Conservation (phyloP, 1,140 invertebrate species). For the Drosophila parvula region DNA sequence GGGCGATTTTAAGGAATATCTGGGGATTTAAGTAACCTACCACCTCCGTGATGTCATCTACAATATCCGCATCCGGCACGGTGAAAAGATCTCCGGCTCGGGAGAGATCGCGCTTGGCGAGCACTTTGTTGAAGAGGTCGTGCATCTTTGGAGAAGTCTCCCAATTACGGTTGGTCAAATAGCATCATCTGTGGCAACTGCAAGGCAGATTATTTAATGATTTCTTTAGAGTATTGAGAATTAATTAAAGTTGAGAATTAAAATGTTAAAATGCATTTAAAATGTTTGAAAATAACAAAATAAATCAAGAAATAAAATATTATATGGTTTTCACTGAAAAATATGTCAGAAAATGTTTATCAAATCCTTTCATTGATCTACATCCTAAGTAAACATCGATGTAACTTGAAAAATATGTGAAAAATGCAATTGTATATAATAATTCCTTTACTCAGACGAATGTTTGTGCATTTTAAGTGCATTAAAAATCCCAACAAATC, state of each 20-base stretch:
- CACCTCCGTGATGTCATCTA: slow-evolving; percentile 93
- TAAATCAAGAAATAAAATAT: not conserved
- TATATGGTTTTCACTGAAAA: not conserved
- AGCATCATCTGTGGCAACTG: slow-evolving; percentile 56
- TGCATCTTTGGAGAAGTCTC: slow-evolving; percentile 87
- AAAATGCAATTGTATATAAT: not conserved
- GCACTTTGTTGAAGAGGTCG: slow-evolving; percentile 93
- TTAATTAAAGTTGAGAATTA: not conserved
- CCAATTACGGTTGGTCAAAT: slow-evolving; percentile 23
- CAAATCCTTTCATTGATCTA: not conserved
- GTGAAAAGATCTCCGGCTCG: slow-evolving; percentile 96
- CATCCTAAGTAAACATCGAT: fast-evolving
- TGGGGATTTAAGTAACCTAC: slow-evolving; percentile 84
- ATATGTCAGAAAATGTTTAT: not conserved
- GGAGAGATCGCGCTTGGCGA: slow-evolving; percentile 93
- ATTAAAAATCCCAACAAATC: not conserved
- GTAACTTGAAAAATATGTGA: not conserved
- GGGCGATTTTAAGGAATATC: slow-evolving; percentile 7
- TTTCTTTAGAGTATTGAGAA: not conserved
- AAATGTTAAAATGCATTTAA: not conserved
- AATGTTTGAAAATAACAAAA: no score
- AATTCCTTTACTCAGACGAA: not conserved
- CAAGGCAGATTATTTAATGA: not conserved
- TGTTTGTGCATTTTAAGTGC: not conserved
- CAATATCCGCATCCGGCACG: slow-evolving; percentile 92